Conservation (phyloP, 2,888 invertebrate species). For the Mythimna lalbum region DNA sequence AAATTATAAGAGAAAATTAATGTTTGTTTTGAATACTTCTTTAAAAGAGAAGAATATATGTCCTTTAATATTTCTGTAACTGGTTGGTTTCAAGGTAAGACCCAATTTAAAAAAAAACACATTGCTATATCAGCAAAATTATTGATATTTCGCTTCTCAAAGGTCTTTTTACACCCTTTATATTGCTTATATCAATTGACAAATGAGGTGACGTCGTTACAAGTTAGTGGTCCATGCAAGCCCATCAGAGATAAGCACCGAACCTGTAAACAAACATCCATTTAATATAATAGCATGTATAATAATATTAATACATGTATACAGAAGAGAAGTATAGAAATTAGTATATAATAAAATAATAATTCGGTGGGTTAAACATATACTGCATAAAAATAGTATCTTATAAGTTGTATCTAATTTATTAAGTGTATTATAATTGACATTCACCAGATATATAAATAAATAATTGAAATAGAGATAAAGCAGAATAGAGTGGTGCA, state of each 20-base stretch:
- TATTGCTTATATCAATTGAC: slow-evolving; percentile 65
- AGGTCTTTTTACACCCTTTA: slow-evolving; percentile 32
- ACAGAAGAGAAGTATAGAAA: slow-evolving; percentile 13
- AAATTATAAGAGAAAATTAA: neutral
- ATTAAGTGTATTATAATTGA: neutral
- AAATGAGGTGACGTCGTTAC: slow-evolving; percentile 57
- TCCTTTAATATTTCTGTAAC: neutral
- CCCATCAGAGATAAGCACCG: slow-evolving; percentile 88
- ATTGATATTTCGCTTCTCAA: neutral
- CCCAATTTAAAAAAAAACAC: neutral
- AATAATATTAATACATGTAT: slow-evolving; percentile 22
- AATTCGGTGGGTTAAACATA: slow-evolving; percentile 46
- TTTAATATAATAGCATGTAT: slow-evolving; percentile 49
- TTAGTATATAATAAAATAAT: slow-evolving; percentile 20
- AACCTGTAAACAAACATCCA: slow-evolving; percentile 85
- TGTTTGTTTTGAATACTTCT: neutral
- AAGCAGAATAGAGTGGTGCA: slow-evolving; percentile 3
- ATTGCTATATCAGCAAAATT: too few relatives aligned
- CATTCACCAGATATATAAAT: slow-evolving; percentile 21
- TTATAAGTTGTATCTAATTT: neutral
- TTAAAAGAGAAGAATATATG: neutral
- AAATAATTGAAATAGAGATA: slow-evolving; percentile 14
- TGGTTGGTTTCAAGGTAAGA: neutral
- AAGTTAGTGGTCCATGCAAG: slow-evolving; percentile 86
- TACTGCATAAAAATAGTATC: slow-evolving; percentile 12